Evolutionary conservation across 2,888 invertebrate species (phyloP).

Genomic region (Callinectes sapidus): DNA sequence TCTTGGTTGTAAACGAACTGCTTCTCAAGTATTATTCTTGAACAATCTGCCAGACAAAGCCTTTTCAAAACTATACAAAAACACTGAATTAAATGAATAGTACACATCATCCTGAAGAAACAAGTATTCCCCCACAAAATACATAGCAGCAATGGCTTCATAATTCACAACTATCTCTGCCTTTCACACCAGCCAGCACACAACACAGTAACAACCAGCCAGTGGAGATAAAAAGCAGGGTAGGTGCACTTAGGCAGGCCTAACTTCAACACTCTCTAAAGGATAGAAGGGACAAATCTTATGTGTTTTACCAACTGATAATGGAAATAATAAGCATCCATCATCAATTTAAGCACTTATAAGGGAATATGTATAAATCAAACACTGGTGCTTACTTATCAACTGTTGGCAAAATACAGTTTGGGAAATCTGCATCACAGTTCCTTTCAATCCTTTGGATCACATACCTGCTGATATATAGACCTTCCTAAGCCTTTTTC

Average conservation of each 20-base stretch:
- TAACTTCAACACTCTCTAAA: neutral
- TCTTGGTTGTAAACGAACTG: neutral
- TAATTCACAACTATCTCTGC: neutral
- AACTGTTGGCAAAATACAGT: conserved; percentile 10
- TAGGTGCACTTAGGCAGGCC: neutral
- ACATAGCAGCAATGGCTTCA: neutral
- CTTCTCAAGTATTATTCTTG: neutral
- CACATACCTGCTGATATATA: neutral
- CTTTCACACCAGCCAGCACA: conserved; percentile 29
- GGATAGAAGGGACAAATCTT: neutral
- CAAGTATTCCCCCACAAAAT: neutral
- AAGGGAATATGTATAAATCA: neutral
- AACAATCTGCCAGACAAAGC: neutral
- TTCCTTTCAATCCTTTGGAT: neutral
- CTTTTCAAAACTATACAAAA: neutral
- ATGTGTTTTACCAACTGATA: conserved; percentile 11
- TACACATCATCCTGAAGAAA: neutral
- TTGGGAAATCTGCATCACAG: neutral
- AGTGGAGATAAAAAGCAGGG: conserved; percentile 12
- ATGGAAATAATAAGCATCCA: neutral
- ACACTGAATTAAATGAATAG: neutral
- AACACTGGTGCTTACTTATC: neutral
- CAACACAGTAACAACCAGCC: conserved; percentile 31
- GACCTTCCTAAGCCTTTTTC: conserved; percentile 16
- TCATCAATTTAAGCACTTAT: neutral